These are phyloP conservation scores for Phocoena phocoena DNA, from an alignment of 2,113 vertebrate species.

Conservation along the genomic window DNA sequence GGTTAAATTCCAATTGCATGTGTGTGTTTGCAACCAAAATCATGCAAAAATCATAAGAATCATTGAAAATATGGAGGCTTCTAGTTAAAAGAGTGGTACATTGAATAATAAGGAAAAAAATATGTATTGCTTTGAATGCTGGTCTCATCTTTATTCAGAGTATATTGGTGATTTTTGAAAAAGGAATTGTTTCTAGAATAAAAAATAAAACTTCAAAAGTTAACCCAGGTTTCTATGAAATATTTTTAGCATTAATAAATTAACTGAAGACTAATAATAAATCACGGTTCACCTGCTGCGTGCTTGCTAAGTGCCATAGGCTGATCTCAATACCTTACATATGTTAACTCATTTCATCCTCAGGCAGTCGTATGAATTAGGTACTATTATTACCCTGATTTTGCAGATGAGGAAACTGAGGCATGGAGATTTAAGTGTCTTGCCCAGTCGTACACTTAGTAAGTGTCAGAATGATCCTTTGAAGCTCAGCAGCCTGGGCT, in stretches of 20 bases:
- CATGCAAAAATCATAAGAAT: neutral
- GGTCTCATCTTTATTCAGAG: neutral
- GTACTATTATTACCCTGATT: neutral
- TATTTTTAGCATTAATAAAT: conserved; percentile 17
- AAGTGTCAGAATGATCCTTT: neutral
- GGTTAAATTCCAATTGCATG: neutral
- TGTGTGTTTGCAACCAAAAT: neutral
- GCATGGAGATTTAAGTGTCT: neutral
- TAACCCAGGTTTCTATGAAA: neutral
- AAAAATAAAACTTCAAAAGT: neutral
- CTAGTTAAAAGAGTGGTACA: neutral
- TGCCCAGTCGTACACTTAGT: neutral
- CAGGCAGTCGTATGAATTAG: neutral
- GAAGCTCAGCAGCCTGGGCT: neutral
- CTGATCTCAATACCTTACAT: neutral
- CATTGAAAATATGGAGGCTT: neutral
- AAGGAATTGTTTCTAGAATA: neutral
- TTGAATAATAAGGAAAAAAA: neutral
- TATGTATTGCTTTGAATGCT: neutral
- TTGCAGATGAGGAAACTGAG: neutral
- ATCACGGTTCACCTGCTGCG: neutral
- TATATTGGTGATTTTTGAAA: neutral
- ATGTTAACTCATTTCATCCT: neutral
- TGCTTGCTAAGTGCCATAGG: neutral
- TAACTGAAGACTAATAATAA: neutral